Conservation (phyloP, 64 coral and sea anemone genomes). For the Montipora foliosa region DNA sequence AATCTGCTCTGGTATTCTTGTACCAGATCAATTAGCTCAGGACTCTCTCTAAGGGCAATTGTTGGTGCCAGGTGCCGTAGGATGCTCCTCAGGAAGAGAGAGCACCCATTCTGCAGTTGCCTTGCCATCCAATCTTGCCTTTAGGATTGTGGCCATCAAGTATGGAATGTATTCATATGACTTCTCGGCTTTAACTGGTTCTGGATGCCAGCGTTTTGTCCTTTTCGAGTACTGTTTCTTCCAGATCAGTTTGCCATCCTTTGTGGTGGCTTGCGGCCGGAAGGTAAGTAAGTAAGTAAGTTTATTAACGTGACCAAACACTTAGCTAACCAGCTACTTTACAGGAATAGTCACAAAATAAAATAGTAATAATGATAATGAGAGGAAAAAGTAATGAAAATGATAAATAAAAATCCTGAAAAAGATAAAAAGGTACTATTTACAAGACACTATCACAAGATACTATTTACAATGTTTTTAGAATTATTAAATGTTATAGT, state of each 20-base stretch:
- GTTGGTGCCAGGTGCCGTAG: conserved; percentile 6
- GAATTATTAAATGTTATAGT: too few relatives aligned
- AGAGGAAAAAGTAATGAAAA: too few relatives aligned
- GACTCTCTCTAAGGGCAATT: background rate
- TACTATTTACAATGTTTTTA: too few relatives aligned
- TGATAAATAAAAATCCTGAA: too few relatives aligned
- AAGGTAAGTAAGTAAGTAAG: background rate
- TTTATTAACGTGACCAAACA: too few relatives aligned
- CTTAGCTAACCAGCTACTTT: too few relatives aligned
- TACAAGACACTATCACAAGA: too few relatives aligned
- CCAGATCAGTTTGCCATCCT: background rate
- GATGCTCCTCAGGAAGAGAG: background rate
- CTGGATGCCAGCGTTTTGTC: conserved; percentile 13
- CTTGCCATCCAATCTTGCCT: background rate
- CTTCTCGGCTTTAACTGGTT: conserved; percentile 7
- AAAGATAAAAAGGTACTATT: too few relatives aligned
- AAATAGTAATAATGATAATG: too few relatives aligned
- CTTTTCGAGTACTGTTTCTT: conserved; percentile 19
- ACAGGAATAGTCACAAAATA: too few relatives aligned
- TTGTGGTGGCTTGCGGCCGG: conserved; percentile 1
- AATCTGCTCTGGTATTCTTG: background rate
- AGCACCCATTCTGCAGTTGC: background rate
- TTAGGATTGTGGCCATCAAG: conserved; percentile 6
- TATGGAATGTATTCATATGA: background rate
- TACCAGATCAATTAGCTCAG: background rate